A percentile compares a stretch with the other conserved stretches of the same genome.
phyloP scores from a whole-genome alignment of 2,113 vertebrate genomes.

The Ceratotherium simum region DNA sequence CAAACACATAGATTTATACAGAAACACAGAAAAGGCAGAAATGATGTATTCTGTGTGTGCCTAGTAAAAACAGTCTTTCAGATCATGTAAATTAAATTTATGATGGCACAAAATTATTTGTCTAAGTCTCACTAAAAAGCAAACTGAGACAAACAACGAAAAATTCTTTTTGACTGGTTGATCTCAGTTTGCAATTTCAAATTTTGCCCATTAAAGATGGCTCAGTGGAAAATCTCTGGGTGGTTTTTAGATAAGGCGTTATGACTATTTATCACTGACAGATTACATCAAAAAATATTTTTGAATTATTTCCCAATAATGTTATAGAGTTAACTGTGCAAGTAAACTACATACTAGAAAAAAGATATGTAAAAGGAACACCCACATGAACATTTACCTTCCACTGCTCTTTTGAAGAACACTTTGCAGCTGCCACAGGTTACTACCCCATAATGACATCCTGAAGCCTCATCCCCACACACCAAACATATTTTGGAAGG shows the following conservation, averaged over 20 bases:
- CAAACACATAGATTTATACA: neutral
- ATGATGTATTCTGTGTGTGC: neutral
- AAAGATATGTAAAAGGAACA: conserved; percentile 70
- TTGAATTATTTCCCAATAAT: conserved; percentile 41
- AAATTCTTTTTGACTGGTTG: neutral
- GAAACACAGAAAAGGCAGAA: neutral
- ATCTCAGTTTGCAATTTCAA: neutral
- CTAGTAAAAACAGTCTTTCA: neutral
- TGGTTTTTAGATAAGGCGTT: conserved; percentile 26
- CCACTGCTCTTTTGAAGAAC: conserved; percentile 99
- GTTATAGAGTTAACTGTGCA: neutral
- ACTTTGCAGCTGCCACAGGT: conserved; percentile 99
- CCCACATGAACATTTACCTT: conserved; percentile 93
- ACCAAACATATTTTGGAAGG: conserved; percentile 99
- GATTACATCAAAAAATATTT: conserved; percentile 15
- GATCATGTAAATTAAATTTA: conserved; percentile 37
- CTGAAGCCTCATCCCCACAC: conserved; percentile 98
- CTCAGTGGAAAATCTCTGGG: neutral
- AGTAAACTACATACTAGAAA: neutral
- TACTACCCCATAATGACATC: conserved; percentile 99
- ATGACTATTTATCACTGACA: neutral
- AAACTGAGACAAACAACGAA: neutral
- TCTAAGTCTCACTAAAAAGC: conserved; percentile 3
- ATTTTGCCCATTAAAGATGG: neutral
- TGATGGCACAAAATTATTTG: neutral